Evolutionary conservation across 2,888 invertebrate genomes (phyloP).

Genomic region (Oscheius myriophilus): DNA sequence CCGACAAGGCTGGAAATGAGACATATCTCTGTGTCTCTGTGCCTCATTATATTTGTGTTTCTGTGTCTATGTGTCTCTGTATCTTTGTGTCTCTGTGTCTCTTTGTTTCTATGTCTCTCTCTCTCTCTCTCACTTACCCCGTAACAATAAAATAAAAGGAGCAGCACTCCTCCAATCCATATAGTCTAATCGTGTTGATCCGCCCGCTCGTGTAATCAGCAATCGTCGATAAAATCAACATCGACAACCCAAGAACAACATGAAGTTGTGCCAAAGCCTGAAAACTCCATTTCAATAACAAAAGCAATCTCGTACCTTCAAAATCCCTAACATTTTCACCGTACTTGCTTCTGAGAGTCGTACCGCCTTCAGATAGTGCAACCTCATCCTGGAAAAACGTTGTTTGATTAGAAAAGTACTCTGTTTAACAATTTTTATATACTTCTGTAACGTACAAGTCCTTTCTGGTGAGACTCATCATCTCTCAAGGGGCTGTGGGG

Average conservation of each 20-base stretch:
- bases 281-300: constrained; percentile 23
- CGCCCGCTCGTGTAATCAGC: constrained; percentile 63
- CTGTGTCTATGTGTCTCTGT: neutral
- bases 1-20: constrained; percentile 56
- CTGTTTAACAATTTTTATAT: neutral
- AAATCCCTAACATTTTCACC: constrained; percentile 48
- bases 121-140: constrained; percentile 47
- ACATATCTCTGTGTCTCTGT: neutral
- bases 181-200: constrained; percentile 58
- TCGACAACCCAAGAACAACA: constrained; percentile 57
- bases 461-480: neutral
- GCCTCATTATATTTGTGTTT: no score
- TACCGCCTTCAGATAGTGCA: constrained; percentile 48
- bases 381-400: constrained; percentile 46
- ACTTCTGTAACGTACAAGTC: neutral
- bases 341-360: constrained; percentile 50
- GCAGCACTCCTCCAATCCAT: constrained; percentile 62
- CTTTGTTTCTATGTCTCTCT: no score
- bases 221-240: constrained; percentile 59
- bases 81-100: neutral
- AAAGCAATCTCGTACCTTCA: constrained; percentile 38
- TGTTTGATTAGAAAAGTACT: neutral
- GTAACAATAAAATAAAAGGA: constrained; percentile 63
- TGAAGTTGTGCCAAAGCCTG: constrained; percentile 64
- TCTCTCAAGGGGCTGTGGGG: neutral